phyloP scores from a whole-genome alignment of 1,140 invertebrate species.

The Drosophila santomea region DNA sequence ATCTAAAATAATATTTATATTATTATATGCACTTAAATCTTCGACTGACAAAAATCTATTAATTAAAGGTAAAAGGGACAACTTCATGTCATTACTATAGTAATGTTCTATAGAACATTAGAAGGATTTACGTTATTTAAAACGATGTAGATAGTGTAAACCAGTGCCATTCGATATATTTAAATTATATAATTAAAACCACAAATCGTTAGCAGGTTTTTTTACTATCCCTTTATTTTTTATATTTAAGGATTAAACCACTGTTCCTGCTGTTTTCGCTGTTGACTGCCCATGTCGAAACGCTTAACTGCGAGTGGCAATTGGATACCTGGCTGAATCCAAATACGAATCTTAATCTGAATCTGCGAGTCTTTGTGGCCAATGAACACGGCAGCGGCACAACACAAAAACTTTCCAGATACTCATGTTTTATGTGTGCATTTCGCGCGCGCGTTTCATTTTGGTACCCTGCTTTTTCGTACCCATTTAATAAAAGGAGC shows the following conservation, averaged over 20 bases:
- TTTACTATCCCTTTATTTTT: not conserved
- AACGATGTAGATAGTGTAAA: too few relatives aligned
- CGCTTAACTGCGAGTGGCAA: conserved; percentile 49
- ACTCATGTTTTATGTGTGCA: conserved; percentile 36
- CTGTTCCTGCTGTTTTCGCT: conserved; percentile 34
- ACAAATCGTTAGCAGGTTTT: too few relatives aligned
- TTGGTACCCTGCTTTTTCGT: not conserved
- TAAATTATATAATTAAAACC: too few relatives aligned
- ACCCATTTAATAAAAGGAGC: not conserved
- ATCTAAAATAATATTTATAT: too few relatives aligned
- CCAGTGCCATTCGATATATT: too few relatives aligned
- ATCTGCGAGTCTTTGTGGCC: conserved; percentile 52
- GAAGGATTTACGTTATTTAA: too few relatives aligned
- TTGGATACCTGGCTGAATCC: conserved; percentile 68
- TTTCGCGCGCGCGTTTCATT: conserved; percentile 59
- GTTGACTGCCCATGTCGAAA: conserved; percentile 53
- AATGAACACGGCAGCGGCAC: conserved; percentile 57
- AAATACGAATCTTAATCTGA: conserved; percentile 47
- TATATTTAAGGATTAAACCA: conserved; percentile 1
- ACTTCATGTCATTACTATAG: too few relatives aligned
- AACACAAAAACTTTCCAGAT: conserved; percentile 42
- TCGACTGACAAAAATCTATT: not conserved
- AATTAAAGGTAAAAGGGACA: too few relatives aligned
- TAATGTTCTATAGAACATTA: too few relatives aligned
- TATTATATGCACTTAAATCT: not conserved